Percentiles rank a stretch among this genome's conserved stretches.
Conservation (phyloP, 1,140 invertebrate genomes). For the Diorhabda carinulata region DNA sequence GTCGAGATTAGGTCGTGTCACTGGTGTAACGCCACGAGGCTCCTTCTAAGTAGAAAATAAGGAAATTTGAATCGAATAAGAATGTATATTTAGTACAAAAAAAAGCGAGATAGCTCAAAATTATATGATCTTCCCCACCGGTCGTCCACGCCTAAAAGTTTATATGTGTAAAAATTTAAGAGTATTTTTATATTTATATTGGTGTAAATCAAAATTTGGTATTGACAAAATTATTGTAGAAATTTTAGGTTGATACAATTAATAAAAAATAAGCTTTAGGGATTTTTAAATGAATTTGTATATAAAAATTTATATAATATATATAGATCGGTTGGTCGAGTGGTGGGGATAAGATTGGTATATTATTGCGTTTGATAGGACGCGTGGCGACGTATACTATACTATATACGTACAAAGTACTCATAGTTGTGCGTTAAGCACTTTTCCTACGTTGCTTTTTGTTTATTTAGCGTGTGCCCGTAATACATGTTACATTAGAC, state of each 20-base stretch:
- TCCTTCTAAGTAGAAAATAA: constrained; percentile 45
- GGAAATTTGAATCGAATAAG: constrained; percentile 49
- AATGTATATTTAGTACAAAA: constrained; percentile 52
- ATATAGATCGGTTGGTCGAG: constrained; percentile 39
- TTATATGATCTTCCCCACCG: constrained; percentile 37
- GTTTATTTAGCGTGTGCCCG: constrained; percentile 49
- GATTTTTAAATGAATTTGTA: constrained; percentile 51
- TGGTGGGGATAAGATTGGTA: constrained; percentile 17
- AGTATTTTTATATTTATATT: constrained; percentile 53
- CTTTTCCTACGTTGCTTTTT: constrained; percentile 46
- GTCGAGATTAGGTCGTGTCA: constrained; percentile 43
- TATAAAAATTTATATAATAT: constrained; percentile 50
- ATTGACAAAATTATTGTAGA: constrained; percentile 48
- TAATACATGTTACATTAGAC: constrained; percentile 51
- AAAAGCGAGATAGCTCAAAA: constrained; percentile 50
- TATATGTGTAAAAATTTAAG: constrained; percentile 50
- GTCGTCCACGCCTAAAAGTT: constrained; percentile 37
- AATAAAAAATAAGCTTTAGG: constrained; percentile 49
- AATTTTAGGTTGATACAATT: constrained; percentile 47
- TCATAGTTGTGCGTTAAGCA: constrained; percentile 45
- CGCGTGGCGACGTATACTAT: constrained; percentile 50
- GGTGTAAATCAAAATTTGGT: constrained; percentile 51
- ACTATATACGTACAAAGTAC: constrained; percentile 50
- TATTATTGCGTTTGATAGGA: constrained; percentile 35
- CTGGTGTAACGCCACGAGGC: constrained; percentile 45